Evolutionary conservation across 1,140 invertebrate genomes (phyloP).

Genomic region (Zaprionus africanus): DNA sequence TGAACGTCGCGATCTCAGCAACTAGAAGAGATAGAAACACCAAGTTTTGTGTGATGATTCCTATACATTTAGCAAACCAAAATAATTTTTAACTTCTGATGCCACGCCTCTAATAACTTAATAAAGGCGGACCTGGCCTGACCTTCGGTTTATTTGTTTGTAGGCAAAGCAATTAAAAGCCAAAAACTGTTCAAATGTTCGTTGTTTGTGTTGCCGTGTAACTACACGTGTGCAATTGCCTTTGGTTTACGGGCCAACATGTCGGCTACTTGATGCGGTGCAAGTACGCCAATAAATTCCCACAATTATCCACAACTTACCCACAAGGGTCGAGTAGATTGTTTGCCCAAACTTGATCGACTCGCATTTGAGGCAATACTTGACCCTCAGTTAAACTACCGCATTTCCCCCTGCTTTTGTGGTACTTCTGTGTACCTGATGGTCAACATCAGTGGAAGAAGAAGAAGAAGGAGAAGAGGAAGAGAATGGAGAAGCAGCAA

Average conservation of each 20-base stretch:
- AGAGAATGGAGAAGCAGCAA: conserved; percentile 35
- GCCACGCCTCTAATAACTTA: too few species aligned
- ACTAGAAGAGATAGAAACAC: not conserved
- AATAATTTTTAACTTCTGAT: too few species aligned
- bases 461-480: too few species aligned
- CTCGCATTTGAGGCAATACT: not conserved
- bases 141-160: too few species aligned
- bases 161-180: too few species aligned
- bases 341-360: not conserved
- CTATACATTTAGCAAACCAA: too few species aligned
- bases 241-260: conserved; percentile 46
- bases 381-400: too few species aligned
- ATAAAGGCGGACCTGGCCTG: too few species aligned
- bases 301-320: conserved; percentile 37
- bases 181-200: too few species aligned
- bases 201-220: too few species aligned
- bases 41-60: not conserved
- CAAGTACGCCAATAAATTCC: conserved; percentile 31
- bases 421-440: not conserved
- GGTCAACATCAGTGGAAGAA: not conserved
- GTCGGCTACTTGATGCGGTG: conserved; percentile 58
- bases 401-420: too few species aligned
- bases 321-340: not conserved
- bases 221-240: conserved; percentile 8
- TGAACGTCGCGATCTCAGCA: not conserved